phyloP scores from a whole-genome alignment of 2,797 vertebrate species.

The Phoxinus dragarum region DNA sequence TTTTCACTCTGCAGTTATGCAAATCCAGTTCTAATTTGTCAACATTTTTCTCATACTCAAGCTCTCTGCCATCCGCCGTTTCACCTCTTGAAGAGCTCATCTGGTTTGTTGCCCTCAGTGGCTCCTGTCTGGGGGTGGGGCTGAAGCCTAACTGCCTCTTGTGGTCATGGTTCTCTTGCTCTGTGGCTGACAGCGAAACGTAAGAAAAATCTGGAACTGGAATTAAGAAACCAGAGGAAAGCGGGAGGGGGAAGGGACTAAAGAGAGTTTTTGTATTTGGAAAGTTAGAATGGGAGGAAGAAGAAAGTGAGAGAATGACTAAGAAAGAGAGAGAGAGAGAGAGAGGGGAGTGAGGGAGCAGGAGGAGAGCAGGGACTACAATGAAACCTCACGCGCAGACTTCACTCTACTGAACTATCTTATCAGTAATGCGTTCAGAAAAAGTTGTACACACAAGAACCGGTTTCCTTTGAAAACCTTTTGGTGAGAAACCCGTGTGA shows the following conservation, averaged over 20 bases:
- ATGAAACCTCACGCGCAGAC: conserved; percentile 23
- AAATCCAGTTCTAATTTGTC: conserved; percentile 14
- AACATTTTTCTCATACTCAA: background rate
- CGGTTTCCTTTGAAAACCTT: background rate
- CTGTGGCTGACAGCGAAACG: conserved; percentile 54
- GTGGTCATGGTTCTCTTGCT: conserved; percentile 59
- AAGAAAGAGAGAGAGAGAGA: conserved; percentile 3
- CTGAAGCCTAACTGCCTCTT: conserved; percentile 58
- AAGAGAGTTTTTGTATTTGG: conserved; percentile 28
- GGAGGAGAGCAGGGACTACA: conserved; percentile 55
- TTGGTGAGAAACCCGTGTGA: background rate
- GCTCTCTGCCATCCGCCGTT: conserved; percentile 4
- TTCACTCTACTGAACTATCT: background rate
- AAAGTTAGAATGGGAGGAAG: conserved; percentile 35
- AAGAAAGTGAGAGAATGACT: conserved; percentile 25
- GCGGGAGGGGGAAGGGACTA: conserved; percentile 39
- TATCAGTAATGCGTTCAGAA: background rate
- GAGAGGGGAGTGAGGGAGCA: conserved; percentile 45
- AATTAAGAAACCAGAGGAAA: conserved; percentile 62
- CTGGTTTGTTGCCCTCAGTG: conserved; percentile 35
- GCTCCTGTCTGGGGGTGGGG: conserved; percentile 56
- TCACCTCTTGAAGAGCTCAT: background rate
- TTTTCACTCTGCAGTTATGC: background rate
- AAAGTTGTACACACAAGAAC: background rate
- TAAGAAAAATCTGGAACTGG: conserved; percentile 58